phyloP scores from a whole-genome alignment of 2,888 invertebrate species.

The Adela reaumurella region DNA sequence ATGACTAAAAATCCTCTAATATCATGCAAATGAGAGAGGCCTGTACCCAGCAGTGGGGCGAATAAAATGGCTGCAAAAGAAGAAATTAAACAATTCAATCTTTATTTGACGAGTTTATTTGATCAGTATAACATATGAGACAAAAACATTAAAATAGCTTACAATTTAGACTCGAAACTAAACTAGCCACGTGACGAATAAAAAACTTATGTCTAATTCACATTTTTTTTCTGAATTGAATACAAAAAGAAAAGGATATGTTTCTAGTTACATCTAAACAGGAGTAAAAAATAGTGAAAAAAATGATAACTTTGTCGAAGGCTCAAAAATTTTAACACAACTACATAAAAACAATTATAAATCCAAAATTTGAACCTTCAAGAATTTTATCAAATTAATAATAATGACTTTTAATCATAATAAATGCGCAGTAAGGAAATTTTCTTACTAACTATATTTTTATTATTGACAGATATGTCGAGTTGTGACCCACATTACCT shows the following conservation, averaged over 20 bases:
- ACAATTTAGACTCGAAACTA: background rate
- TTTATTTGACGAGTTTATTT: background rate
- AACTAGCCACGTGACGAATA: background rate
- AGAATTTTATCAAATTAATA: slow-evolving; percentile 32
- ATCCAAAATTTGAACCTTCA: slow-evolving; percentile 30
- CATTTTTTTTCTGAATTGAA: background rate
- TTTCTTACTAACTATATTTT: slow-evolving; percentile 4
- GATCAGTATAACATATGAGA: background rate
- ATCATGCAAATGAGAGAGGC: too few species aligned
- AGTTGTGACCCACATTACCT: background rate
- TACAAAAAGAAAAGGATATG: background rate
- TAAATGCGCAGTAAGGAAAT: slow-evolving; percentile 16
- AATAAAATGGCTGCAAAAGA: too few species aligned
- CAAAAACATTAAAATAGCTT: background rate
- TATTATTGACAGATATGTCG: slow-evolving; percentile 1
- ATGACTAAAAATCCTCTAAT: too few species aligned
- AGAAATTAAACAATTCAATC: background rate
- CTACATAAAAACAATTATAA: background rate
- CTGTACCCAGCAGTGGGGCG: too few species aligned
- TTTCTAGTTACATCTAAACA: background rate
- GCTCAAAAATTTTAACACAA: background rate
- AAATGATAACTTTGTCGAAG: background rate
- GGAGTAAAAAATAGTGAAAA: background rate
- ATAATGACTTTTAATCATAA: slow-evolving; percentile 7
- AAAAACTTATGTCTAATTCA: background rate